Conservation (phyloP, 2,888 invertebrate species). For the Marasmarcha lunaedactyla region DNA sequence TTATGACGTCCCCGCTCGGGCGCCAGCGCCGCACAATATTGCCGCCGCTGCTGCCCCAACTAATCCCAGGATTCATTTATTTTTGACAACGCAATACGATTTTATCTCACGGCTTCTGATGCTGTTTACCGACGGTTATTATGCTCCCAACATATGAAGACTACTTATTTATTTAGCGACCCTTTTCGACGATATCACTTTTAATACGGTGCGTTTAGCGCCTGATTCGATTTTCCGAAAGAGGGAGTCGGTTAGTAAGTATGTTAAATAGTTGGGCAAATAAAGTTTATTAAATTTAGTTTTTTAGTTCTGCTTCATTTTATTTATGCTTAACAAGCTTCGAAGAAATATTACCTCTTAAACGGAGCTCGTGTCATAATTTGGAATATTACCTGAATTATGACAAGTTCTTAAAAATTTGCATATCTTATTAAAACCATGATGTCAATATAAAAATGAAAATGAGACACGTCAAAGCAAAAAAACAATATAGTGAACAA, state of each 20-base stretch:
- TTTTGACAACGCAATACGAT: conserved; percentile 72
- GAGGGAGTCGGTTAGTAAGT: conserved; percentile 7
- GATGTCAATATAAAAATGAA: conserved; percentile 61
- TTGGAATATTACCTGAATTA: not conserved
- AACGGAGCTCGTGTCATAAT: too few relatives aligned
- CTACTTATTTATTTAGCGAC: conserved; percentile 63
- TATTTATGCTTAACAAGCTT: not conserved
- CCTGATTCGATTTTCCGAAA: conserved; percentile 34
- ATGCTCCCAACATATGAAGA: conserved; percentile 54
- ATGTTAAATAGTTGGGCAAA: not conserved
- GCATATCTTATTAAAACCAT: conserved; percentile 66
- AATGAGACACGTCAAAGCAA: conserved; percentile 61
- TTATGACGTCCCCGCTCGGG: conserved; percentile 52
- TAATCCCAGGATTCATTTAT: conserved; percentile 70
- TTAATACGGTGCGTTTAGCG: conserved; percentile 55
- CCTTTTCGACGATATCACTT: conserved; percentile 56
- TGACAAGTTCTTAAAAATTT: conserved; percentile 41
- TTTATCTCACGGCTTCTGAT: conserved; percentile 70
- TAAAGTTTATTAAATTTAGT: not conserved
- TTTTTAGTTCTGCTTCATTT: not conserved
- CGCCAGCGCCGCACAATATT: conserved; percentile 50
- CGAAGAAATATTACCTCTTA: too few relatives aligned
- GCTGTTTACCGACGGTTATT: conserved; percentile 70
- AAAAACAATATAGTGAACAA: conserved; percentile 41
- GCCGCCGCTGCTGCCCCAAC: conserved; percentile 57